phyloP scores from a whole-genome alignment of 35 echinoderm and acorn worm species.

The Stichopus chloronotus region DNA sequence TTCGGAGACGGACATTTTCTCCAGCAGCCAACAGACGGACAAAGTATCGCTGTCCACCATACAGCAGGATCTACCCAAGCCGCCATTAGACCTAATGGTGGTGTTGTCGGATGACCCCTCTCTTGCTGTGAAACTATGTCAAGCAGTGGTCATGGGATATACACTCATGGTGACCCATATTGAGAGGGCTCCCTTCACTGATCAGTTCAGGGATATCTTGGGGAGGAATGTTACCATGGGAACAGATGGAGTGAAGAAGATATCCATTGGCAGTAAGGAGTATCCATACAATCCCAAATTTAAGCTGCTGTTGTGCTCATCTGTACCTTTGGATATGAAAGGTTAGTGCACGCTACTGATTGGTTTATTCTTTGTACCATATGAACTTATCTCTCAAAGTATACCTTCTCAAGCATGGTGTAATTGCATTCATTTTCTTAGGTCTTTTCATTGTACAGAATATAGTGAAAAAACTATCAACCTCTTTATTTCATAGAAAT shows the following conservation, averaged over 20 bases:
- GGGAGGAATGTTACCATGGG: slow-evolving; percentile 68
- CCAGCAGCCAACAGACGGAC: slow-evolving; percentile 43
- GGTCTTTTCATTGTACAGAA: too few relatives aligned
- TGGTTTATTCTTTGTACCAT: not conserved
- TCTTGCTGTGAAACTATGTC: slow-evolving; percentile 71
- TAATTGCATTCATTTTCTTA: too few relatives aligned
- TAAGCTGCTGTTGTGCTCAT: slow-evolving; percentile 75
- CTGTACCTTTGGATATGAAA: slow-evolving; percentile 79
- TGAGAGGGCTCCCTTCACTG: slow-evolving; percentile 67
- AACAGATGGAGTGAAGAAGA: slow-evolving; percentile 65
- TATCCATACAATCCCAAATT: slow-evolving; percentile 80
- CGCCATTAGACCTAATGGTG: slow-evolving; percentile 73
- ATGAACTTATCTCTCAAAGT: not conserved
- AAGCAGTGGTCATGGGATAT: slow-evolving; percentile 76
- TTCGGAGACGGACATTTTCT: slow-evolving; percentile 20
- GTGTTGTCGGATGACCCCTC: slow-evolving; percentile 76
- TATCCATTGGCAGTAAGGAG: slow-evolving; percentile 75
- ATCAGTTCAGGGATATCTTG: slow-evolving; percentile 71
- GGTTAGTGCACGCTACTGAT: slow-evolving; percentile 51
- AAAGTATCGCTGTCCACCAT: not conserved
- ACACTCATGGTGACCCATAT: slow-evolving; percentile 84
- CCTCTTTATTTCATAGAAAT: too few relatives aligned
- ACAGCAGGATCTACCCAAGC: slow-evolving; percentile 30
- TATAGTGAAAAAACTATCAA: too few relatives aligned
- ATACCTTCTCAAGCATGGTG: too few relatives aligned